Conservation (phyloP, 2,888 invertebrate species). For the Oasisia sp. region DNA sequence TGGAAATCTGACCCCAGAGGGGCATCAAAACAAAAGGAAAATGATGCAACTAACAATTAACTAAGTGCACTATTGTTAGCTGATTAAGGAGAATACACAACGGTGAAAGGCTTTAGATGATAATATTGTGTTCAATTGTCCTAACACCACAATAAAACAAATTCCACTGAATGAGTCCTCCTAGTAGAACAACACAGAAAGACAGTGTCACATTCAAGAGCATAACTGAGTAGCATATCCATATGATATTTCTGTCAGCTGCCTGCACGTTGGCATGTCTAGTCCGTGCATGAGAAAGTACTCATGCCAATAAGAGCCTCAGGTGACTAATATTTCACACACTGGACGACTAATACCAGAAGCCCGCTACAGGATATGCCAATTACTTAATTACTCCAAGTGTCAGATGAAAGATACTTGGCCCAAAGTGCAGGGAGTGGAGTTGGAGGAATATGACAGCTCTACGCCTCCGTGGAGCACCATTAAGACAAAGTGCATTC, state of each 20-base stretch:
- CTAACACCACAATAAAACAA: too few relatives aligned
- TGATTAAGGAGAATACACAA: too few relatives aligned
- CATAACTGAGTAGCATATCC: not conserved
- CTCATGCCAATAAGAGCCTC: not conserved
- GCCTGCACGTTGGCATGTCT: not conserved
- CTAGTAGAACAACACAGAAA: not conserved
- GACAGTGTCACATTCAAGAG: not conserved
- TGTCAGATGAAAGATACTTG: not conserved
- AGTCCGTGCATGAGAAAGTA: not conserved
- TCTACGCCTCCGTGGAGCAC: not conserved
- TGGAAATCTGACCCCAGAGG: too few relatives aligned
- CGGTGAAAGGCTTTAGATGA: too few relatives aligned
- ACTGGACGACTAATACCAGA: not conserved
- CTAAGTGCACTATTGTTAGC: too few relatives aligned
- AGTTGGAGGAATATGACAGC: too few relatives aligned
- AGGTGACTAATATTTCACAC: not conserved
- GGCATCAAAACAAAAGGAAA: too few relatives aligned
- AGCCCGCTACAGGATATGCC: not conserved
- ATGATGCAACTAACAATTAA: too few relatives aligned
- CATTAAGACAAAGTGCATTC: not conserved
- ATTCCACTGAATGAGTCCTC: too few relatives aligned
- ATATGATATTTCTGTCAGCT: not conserved
- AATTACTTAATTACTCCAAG: constrained; percentile 3
- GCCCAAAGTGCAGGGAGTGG: not conserved
- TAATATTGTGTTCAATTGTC: too few relatives aligned